These are phyloP conservation scores for Lasius platythorax DNA, from an alignment of 2,888 invertebrate genomes.

Conservation along the genomic window DNA sequence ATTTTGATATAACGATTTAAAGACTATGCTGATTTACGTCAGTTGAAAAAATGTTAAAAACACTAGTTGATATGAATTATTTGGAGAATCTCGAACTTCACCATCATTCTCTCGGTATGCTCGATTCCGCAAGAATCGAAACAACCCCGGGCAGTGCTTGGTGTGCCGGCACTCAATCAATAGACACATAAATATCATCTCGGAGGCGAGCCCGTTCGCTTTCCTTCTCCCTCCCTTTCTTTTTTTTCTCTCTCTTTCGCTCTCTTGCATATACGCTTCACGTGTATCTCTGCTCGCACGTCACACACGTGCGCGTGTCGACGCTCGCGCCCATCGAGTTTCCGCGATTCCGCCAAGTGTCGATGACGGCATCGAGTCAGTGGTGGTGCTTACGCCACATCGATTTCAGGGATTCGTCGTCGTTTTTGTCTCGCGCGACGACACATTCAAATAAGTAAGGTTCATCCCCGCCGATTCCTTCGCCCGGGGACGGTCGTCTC, in stretches of 20 bases:
- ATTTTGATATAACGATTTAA: not conserved
- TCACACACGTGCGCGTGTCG: slow-evolving; percentile 26
- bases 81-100: not conserved
- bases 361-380: slow-evolving; percentile 59
- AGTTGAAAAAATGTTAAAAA: not conserved
- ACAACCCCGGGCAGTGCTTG: slow-evolving; percentile 51
- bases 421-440: slow-evolving; percentile 84
- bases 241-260: not conserved
- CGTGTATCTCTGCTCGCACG: not conserved
- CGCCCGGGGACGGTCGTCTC: slow-evolving; percentile 65
- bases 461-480: slow-evolving; percentile 68
- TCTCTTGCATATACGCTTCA: not conserved
- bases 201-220: slow-evolving; percentile 16
- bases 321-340: slow-evolving; percentile 43
- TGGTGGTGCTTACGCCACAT: slow-evolving; percentile 73
- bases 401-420: slow-evolving; percentile 81
- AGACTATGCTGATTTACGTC: not conserved
- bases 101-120: slow-evolving; percentile 8
- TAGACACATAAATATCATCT: slow-evolving; percentile 72
- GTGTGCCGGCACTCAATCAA: slow-evolving; percentile 67
- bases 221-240: not conserved
- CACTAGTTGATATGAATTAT: not conserved
- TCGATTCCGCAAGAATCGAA: slow-evolving; percentile 53
- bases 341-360: slow-evolving; percentile 62
- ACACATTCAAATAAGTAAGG: slow-evolving; percentile 85